Base-by-base conservation (phyloP, 2,797 vertebrate species). In the Channallabes apus region DNA sequence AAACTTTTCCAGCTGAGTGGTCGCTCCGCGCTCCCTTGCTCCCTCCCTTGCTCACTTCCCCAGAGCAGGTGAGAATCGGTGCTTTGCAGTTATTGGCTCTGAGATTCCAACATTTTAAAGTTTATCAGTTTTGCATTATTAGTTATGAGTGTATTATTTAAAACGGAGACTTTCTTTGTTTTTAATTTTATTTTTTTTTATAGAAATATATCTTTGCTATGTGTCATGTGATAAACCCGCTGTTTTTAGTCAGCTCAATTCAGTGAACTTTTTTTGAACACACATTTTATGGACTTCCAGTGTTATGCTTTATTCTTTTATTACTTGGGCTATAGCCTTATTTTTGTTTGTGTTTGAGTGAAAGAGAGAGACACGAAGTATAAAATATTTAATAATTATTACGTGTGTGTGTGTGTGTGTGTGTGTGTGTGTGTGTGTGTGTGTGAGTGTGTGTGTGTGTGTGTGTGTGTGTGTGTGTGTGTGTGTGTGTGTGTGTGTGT, bases 1-100 rank as follows among this genome's bases (percentile, higher is more conserved):
- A 85, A 88, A 88, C 64, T 82, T 83, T 87, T 85, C 80, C 78
- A 83, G 73, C 56, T 79, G 87, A 86, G 73, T 78, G 85, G 81
- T 78, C 80, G 32, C 81, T 75, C 67, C 68, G 62, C 51, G 69
- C 71, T 29, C 35, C 72, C 87, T 72, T 64, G 59, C 65, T 84
- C 78, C n/a, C 58, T 73, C 22, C 58, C 71, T 71, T 76, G 62
- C 68, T 75, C 41, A 46, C 68, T 54, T 76, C 54, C 38, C 15
- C 56, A 20, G 84, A 82, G 79, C 85, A 86, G 85, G 85, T 82
- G 85, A 86, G 72, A 58, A 75, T 35, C 76, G 22, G 64, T 29
- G 75, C 56, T 68, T 41, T 69, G 71, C 76, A 77, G 72, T 79
- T 82, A 82, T 82, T 83, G 41, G 82, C 81, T 72, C 32, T 59